Percentiles rank a stretch among this genome's conserved stretches.
Conservation (phyloP, 2,113 vertebrate species). For the Ptychochromis oligacanthus region DNA sequence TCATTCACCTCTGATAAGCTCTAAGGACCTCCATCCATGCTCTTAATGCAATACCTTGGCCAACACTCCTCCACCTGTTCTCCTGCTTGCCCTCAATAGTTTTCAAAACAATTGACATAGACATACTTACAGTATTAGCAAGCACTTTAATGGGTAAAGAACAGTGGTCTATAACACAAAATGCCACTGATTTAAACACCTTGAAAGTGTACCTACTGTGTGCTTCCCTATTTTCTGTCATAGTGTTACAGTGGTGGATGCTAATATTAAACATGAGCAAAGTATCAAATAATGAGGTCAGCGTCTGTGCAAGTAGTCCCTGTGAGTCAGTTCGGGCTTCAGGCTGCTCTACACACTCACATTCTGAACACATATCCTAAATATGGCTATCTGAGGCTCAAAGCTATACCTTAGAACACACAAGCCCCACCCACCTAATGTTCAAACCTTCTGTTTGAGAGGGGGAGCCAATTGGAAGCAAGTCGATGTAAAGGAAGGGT, state of each 20-base stretch:
- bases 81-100: slow-evolving; percentile 14
- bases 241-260: not conserved
- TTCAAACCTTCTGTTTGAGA: slow-evolving; percentile 1
- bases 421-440: not conserved
- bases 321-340: not conserved
- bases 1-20: slow-evolving; percentile 44
- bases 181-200: not conserved
- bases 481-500: not conserved
- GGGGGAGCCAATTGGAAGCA: not conserved
- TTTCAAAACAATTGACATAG: slow-evolving; percentile 24
- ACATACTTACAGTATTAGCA: slow-evolving; percentile 9
- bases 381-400: not conserved
- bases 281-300: not conserved
- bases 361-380: not conserved
- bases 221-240: not conserved
- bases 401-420: not conserved
- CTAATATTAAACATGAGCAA: slow-evolving; percentile 3
- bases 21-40: slow-evolving; percentile 30
- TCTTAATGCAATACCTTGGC: slow-evolving; percentile 49
- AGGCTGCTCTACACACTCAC: not conserved
- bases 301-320: not conserved
- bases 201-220: not conserved
- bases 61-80: slow-evolving; percentile 41
- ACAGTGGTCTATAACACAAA: not conserved
- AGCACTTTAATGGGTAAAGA: slow-evolving; percentile 18